A percentile compares a stretch with the other conserved stretches of the same genome.
Conservation (phyloP, 2,797 vertebrate species). For the Alfaro cultratus region DNA sequence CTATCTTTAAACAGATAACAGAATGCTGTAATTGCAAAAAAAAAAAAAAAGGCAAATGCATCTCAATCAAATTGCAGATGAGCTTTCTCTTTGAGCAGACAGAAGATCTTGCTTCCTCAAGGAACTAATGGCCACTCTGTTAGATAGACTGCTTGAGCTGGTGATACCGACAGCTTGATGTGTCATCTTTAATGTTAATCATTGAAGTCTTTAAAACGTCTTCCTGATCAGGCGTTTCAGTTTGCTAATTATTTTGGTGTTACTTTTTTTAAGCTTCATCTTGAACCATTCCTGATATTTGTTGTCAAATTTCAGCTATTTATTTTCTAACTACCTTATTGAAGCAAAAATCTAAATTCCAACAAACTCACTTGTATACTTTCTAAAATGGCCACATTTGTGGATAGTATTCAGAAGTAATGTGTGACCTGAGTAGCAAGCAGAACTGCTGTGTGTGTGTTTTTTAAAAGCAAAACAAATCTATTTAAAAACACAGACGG, state of each 20-base stretch:
- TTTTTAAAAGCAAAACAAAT: conserved; percentile 17
- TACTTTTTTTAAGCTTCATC: conserved; percentile 42
- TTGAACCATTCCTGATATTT: conserved; percentile 59
- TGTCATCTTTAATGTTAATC: conserved; percentile 47
- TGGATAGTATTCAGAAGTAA: conserved; percentile 9
- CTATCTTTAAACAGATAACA: conserved; percentile 33
- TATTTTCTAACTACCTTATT: not conserved
- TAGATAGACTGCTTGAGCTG: conserved; percentile 26
- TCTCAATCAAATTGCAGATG: conserved; percentile 20
- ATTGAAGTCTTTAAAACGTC: conserved; percentile 38
- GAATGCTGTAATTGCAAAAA: conserved; percentile 16
- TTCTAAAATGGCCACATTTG: conserved; percentile 3
- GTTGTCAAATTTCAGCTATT: conserved; percentile 31
- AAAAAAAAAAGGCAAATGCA: conserved; percentile 9
- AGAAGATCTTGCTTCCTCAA: conserved; percentile 25
- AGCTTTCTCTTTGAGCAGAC: conserved; percentile 18
- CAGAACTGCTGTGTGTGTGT: not conserved
- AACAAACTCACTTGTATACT: conserved; percentile 18
- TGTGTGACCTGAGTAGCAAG: conserved; percentile 6
- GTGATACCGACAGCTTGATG: conserved; percentile 44
- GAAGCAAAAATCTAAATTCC: conserved; percentile 14
- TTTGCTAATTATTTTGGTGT: conserved; percentile 64
- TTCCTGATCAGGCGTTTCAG: conserved; percentile 38
- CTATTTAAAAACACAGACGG: conserved; percentile 8
- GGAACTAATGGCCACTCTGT: conserved; percentile 37